A percentile compares a stretch with the other conserved stretches of the same genome.
These are phyloP conservation scores for Cantharis lateralis DNA, from an alignment of 2,888 invertebrate species.

Conservation along the genomic window DNA sequence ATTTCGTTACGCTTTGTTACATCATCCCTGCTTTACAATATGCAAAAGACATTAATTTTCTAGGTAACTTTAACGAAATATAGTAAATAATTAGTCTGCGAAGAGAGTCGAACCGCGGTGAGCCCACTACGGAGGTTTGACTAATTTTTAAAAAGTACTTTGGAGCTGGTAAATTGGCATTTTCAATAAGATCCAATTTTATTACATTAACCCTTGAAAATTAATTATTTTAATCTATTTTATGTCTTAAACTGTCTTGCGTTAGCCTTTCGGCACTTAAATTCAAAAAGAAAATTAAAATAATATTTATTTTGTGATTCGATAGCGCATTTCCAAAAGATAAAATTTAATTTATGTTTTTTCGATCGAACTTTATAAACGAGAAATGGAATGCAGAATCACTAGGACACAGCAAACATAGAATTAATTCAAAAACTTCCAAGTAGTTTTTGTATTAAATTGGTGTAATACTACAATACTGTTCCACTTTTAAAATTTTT, in stretches of 20 bases:
- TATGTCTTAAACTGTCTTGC: background rate
- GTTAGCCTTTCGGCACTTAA: background rate
- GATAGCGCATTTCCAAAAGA: background rate
- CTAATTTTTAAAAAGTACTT: background rate
- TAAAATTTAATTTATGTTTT: conserved; percentile 4
- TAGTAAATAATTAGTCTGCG: background rate
- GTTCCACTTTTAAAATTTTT: background rate
- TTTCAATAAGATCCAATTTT: background rate
- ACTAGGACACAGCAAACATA: conserved; percentile 5
- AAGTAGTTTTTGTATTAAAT: conserved; percentile 9
- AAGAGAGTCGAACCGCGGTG: background rate
- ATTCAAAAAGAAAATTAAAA: background rate
- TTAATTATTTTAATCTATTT: background rate
- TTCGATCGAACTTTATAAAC: background rate
- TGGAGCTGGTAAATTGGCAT: background rate
- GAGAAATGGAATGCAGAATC: background rate
- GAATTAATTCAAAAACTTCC: conserved; percentile 6
- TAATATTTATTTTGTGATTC: background rate
- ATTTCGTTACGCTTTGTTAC: background rate
- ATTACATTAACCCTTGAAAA: background rate
- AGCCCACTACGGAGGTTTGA: background rate
- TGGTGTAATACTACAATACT: background rate
- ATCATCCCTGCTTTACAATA: background rate
- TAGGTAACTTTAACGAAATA: background rate
- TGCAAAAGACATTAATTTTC: background rate